A percentile compares a stretch with the other conserved stretches of the same genome.
These are phyloP conservation scores for Teleogryllus occipitalis DNA, from an alignment of 1,140 invertebrate genomes.

Conservation along the genomic window DNA sequence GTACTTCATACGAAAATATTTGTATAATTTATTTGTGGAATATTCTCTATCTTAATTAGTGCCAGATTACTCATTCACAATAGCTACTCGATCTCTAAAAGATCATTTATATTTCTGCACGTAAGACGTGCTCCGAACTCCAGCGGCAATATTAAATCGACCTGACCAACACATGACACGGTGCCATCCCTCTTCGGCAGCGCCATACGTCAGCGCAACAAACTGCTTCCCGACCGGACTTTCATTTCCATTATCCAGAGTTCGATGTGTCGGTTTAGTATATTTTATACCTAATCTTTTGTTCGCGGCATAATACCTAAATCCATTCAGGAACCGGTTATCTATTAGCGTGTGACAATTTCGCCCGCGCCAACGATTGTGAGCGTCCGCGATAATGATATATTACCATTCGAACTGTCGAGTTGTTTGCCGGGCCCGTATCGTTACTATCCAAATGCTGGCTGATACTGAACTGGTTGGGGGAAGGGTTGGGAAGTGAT, in stretches of 20 bases:
- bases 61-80: too few relatives aligned
- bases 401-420: neutral
- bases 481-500: too few relatives aligned
- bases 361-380: neutral
- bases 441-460: neutral
- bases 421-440: neutral
- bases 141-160: too few relatives aligned
- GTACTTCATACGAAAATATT: too few relatives aligned
- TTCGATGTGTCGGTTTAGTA: neutral
- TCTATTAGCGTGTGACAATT: neutral
- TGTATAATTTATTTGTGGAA: too few relatives aligned
- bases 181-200: neutral
- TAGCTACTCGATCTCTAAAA: too few relatives aligned
- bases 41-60: too few relatives aligned
- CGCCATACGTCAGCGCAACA: neutral
- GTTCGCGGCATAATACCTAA: neutral
- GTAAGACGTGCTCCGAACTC: too few relatives aligned
- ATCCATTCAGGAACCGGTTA: neutral
- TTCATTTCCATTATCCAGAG: neutral
- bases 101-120: too few relatives aligned
- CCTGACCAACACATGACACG: too few relatives aligned
- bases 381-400: neutral
- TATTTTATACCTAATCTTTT: constrained; percentile 2
- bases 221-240: neutral
- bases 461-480: neutral